A percentile compares a stretch with the other conserved stretches of the same genome.
Conservation (phyloP, 2,797 vertebrate genomes). For the Mallotus villosus region DNA sequence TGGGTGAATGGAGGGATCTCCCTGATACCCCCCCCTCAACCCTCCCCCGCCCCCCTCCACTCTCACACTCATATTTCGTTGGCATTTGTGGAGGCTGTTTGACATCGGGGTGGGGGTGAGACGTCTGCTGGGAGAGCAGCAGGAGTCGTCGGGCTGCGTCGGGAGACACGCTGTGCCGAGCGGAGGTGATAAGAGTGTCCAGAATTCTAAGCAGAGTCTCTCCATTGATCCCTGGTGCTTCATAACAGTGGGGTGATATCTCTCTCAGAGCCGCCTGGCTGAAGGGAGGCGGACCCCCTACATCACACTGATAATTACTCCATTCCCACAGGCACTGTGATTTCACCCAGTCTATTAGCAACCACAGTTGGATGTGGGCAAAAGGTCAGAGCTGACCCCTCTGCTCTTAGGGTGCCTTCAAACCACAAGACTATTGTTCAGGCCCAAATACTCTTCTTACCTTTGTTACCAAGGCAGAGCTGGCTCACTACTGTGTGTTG, state of each 20-base stretch:
- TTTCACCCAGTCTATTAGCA: conserved; percentile 33
- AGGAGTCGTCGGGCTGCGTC: not conserved
- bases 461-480: no score
- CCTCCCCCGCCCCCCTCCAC: no score
- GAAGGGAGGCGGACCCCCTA: not conserved
- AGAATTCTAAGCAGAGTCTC: conserved; percentile 11
- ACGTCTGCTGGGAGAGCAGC: not conserved
- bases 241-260: not conserved
- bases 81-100: not conserved
- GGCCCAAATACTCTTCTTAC: no score
- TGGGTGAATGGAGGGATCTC: not conserved
- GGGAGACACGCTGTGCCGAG: not conserved
- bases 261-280: conserved; percentile 5
- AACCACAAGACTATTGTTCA: no score
- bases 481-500: no score
- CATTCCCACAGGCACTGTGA: conserved; percentile 1
- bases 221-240: conserved; percentile 12
- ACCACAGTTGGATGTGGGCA: conserved; percentile 15
- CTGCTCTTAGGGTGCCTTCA: no score
- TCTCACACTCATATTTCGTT: not conserved
- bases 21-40: not conserved
- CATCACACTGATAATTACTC: not conserved
- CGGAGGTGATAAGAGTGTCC: conserved; percentile 8
- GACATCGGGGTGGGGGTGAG: not conserved
- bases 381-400: conserved; percentile 38